Evolutionary conservation across 2,888 invertebrate genomes (phyloP), one percentile per base, ranked within the genome.

Genomic region (Anodontia alba): DNA sequence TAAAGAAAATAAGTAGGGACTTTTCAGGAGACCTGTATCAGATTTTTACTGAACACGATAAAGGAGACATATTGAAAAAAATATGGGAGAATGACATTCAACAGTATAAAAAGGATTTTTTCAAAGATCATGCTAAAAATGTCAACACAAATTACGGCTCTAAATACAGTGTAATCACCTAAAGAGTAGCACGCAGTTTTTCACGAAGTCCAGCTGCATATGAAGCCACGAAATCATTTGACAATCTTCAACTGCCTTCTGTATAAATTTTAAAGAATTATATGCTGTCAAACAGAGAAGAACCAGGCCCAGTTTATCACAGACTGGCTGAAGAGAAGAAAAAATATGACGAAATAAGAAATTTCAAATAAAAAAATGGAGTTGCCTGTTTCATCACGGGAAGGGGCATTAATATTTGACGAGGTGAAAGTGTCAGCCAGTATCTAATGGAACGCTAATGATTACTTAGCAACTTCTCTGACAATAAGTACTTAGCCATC

Each of bases 61-160:
- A 57, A 57, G 57, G 57, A 29, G 57, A 26, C 17, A 26, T 57
- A 57, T 57, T 57, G 57, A 57, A 57, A 57, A 57, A 7, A 26
- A 57, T 57, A 10, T 57, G 57, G 57, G 57, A 57, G 17, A 57
- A 57, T 57, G 57, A 57, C 57, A 57, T 57, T 57, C 57, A 29
- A 10, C 57, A 57, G 29, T 10, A 29, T 26, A 57, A 51, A 51
- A 51, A 51, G 51, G 51, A 51, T 5, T 51, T 12, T 51, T 51
- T n/a, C 51, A 51, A 51, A 57, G 29, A 26, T 57, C 57, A 57
- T 10, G 57, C 3, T 5, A 29, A 57, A 26, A 57, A 57, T 57
- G 29, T 29, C 8, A 57, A 57, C 17, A 17, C 57, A 57, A 23
- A 57, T 3, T 10, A 23, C 17, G 57, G 29, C 3, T 57, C 57